Evolutionary conservation across 2,888 invertebrate genomes (phyloP).

Genomic region (Zaprionus lineosus): DNA sequence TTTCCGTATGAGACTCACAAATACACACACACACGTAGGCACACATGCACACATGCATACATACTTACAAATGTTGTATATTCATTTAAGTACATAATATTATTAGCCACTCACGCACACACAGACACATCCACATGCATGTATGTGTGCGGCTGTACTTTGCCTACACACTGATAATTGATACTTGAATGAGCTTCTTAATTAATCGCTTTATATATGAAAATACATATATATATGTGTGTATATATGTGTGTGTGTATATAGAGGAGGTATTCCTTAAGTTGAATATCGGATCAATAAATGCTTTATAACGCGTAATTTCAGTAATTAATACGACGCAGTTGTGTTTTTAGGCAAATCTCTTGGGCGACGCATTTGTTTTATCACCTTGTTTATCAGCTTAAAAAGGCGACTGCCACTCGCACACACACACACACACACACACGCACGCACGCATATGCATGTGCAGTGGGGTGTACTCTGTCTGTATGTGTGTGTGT

Average conservation of each 20-base stretch:
- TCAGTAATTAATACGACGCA: conserved; percentile 63
- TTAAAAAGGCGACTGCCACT: neutral
- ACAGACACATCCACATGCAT: neutral
- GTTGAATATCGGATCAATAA: conserved; percentile 16
- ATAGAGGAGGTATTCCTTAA: no score
- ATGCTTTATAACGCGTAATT: conserved; percentile 67
- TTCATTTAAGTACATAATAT: no score
- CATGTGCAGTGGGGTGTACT: no score
- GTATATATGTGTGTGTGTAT: conserved; percentile 7
- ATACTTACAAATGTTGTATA: no score
- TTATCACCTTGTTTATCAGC: conserved; percentile 69
- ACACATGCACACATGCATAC: conserved; percentile 4
- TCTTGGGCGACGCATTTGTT: conserved; percentile 56
- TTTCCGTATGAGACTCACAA: neutral
- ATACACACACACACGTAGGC: conserved; percentile 1
- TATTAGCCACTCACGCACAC: conserved; percentile 1
- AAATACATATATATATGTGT: conserved; percentile 3
- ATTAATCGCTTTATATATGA: conserved; percentile 18
- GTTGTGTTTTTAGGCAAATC: conserved; percentile 42
- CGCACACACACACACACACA: no score
- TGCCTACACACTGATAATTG: conserved; percentile 36
- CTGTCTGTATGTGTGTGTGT: no score
- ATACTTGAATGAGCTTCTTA: conserved; percentile 43
- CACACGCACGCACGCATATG: no score
- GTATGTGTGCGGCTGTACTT: conserved; percentile 24